A percentile compares a stretch with the other conserved stretches of the same genome.
Conservation (phyloP, 2,113 vertebrate genomes). For the Rhinoderma darwinii region DNA sequence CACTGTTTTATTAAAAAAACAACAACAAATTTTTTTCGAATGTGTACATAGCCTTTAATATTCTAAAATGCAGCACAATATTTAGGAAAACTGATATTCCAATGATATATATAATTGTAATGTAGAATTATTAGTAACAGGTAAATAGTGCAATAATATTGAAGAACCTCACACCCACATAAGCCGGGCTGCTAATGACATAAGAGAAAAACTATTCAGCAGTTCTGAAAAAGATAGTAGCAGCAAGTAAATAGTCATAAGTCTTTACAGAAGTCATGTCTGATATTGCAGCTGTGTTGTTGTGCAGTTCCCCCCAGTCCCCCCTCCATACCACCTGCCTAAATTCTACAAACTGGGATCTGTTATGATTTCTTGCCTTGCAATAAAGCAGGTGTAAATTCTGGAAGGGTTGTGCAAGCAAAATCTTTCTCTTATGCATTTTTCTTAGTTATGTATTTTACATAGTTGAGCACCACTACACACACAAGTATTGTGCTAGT, state of each 20-base stretch:
- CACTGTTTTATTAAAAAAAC: too few species aligned
- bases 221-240: neutral
- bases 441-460: neutral
- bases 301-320: neutral
- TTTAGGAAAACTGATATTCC: neutral
- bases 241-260: constrained; percentile 31
- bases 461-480: too few species aligned
- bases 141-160: neutral
- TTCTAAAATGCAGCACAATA: neutral
- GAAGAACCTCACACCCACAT: neutral
- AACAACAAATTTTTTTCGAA: too few species aligned
- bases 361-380: constrained; percentile 48
- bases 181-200: neutral
- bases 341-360: neutral
- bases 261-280: neutral
- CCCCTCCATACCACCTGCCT: neutral
- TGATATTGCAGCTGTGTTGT: constrained; percentile 41
- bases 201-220: neutral
- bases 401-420: constrained; percentile 27
- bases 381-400: constrained; percentile 44
- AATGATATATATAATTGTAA: neutral
- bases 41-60: too few species aligned
- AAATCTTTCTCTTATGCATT: neutral
- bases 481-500: too few species aligned
- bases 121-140: neutral